A percentile compares a stretch with the other conserved stretches of the same genome.
Evolutionary conservation across 2,113 vertebrate species (phyloP).

Genomic region (Oceanites oceanicus): DNA sequence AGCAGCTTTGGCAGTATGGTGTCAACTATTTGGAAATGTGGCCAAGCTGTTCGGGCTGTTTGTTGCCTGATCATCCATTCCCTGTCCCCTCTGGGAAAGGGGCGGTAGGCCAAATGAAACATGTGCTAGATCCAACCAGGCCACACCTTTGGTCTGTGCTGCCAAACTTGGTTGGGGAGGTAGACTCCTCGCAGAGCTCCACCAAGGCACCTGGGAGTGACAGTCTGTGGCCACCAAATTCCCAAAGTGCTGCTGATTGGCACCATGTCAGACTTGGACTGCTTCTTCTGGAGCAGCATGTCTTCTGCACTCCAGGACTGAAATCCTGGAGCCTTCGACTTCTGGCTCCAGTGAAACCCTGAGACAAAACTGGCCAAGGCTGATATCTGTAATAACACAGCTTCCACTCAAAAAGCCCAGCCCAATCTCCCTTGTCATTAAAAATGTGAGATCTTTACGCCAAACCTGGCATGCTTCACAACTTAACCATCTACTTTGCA

Average conservation of each 20-base stretch:
- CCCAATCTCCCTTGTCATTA: neutral
- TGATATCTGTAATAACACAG: neutral
- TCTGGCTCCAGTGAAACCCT: neutral
- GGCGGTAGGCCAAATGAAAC: neutral
- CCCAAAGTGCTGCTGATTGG: neutral
- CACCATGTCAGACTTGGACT: rapidly evolving
- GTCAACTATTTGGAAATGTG: neutral
- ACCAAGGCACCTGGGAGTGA: neutral
- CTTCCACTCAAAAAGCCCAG: neutral
- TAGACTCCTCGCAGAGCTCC: neutral
- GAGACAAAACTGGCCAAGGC: neutral
- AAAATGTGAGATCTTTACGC: neutral
- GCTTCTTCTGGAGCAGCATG: neutral
- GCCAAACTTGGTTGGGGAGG: neutral
- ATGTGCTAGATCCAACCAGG: neutral
- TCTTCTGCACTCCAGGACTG: neutral
- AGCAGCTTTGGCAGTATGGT: neutral
- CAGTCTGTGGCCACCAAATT: neutral
- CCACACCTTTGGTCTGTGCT: neutral
- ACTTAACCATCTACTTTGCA: neutral
- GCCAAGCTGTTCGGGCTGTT: neutral
- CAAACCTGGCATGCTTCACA: neutral
- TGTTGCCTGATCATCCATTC: neutral
- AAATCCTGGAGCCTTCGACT: neutral
- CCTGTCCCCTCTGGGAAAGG: neutral